Percentiles rank a stretch among this genome's conserved stretches.
Conservation (phyloP, 1,140 invertebrate genomes). For the Drosophila repletoides region DNA sequence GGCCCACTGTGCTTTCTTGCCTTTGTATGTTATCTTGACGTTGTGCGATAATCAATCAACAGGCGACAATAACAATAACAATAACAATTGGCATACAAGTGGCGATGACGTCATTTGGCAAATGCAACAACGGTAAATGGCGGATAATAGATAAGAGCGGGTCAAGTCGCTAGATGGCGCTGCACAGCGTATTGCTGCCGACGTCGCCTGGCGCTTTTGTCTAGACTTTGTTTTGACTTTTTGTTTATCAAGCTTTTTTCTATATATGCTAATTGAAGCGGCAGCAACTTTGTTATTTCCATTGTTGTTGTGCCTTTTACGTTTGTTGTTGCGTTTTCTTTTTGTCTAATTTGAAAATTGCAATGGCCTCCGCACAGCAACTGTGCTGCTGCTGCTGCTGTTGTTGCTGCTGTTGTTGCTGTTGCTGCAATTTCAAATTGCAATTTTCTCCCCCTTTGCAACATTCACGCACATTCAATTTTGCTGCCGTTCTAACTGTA, state of each 20-base stretch:
- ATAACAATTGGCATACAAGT: constrained; percentile 5
- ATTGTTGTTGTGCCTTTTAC: constrained; percentile 36
- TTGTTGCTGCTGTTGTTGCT: constrained; percentile 1
- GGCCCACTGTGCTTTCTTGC: constrained; percentile 18
- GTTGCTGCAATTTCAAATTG: constrained; percentile 9
- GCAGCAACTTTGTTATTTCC: constrained; percentile 53
- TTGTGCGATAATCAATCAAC: constrained; percentile 65
- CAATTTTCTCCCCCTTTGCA: constrained; percentile 12
- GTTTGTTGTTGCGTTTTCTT: constrained; percentile 26
- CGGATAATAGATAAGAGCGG: not conserved
- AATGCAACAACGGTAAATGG: not conserved
- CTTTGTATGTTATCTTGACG: constrained; percentile 25
- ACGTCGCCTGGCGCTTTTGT: too few relatives aligned
- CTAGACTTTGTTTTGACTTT: constrained; percentile 67
- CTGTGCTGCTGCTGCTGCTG: constrained; percentile 25
- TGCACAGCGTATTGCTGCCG: too few relatives aligned
- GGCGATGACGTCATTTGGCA: constrained; percentile 14
- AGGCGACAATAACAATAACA: constrained; percentile 28
- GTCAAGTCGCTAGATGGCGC: constrained; percentile 27
- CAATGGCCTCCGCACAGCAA: constrained; percentile 59
- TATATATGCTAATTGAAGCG: constrained; percentile 71
- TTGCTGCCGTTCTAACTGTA: constrained; percentile 60
- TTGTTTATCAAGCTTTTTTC: too few relatives aligned
- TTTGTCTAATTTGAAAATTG: constrained; percentile 75
- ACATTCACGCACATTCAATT: constrained; percentile 62